Base-by-base conservation (phyloP, 2,797 vertebrate species). In the Nannoperca obscura region DNA sequence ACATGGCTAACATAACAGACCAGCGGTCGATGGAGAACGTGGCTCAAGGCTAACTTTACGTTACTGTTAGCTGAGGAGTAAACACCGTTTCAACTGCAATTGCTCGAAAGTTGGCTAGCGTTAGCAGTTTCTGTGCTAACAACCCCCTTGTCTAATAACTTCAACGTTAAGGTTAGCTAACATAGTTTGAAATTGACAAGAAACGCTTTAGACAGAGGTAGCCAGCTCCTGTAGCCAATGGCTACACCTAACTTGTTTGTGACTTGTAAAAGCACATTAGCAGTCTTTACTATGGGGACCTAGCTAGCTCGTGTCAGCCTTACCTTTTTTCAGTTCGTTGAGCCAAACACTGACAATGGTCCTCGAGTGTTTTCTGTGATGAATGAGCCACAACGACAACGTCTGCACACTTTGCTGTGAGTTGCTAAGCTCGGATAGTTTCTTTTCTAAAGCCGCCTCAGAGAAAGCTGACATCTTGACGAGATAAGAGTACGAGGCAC, bases 381-480 rank as follows among this genome's bases (percentile, higher is more conserved):
- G 96, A 66, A 96, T 96, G 79, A 96, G 94, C 96, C 96, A 96
- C 80, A 96, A 42, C 6, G 95, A 96, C 82, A 96, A 50, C 4
- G 96, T 96, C 82, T 96, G 96, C 34, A 96, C 96, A 92, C 95
- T 96, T 89, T 96, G 96, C 85, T 96, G 96, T 1, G 96, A 96
- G 94, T 96, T 96, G 89, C 96, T 96, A 11, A 96, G 94, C 93
- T 96, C 96, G 79, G 94, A 94, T 36, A 96, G 89, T 93, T 96
- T 96, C 93, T 96, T 96, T 75, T 96, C 95, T 86, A 96, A 74
- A 90, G 95, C 96, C 68, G 91, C 91, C 85, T 96, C 96, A 40
- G 95, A 96, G 89, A 96, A 96, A 80, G 94, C 95, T 82, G 96
- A 96, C 96, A 96, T 96, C 79, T 94, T 95, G 92, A 76, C 84